phyloP scores from a whole-genome alignment of 2,797 vertebrate genomes.

The Gambusia yucatana region DNA sequence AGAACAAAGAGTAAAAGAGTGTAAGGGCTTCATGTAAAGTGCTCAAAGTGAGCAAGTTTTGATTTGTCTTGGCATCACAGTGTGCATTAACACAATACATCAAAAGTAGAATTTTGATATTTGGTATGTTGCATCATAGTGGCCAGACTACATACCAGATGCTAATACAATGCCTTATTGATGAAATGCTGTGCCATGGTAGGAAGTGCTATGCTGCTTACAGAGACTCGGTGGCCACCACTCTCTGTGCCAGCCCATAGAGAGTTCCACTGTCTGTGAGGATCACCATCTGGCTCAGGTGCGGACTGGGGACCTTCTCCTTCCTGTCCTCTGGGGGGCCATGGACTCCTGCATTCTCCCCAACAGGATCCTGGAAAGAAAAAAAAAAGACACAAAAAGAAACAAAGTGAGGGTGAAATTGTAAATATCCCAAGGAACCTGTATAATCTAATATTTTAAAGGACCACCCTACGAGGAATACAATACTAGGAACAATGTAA shows the following conservation, averaged over 20 bases:
- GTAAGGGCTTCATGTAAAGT: constrained; percentile 11
- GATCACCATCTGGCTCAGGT: constrained; percentile 94
- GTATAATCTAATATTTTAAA: not conserved
- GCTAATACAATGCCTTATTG: not conserved
- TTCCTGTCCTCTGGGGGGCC: constrained; percentile 91
- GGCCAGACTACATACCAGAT: not conserved
- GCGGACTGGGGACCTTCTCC: constrained; percentile 96
- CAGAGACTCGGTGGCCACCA: constrained; percentile 98
- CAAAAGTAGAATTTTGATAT: not conserved
- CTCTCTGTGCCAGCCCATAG: constrained; percentile 93
- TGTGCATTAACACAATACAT: not conserved
- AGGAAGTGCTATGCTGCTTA: constrained; percentile 72
- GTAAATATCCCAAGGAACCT: not conserved
- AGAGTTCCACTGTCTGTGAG: constrained; percentile 88
- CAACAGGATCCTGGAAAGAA: constrained; percentile 83
- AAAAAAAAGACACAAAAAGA: not conserved
- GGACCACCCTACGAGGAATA: not conserved
- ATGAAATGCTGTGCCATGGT: not conserved
- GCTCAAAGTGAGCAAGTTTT: not conserved
- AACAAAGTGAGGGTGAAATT: not conserved
- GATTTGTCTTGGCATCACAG: not conserved
- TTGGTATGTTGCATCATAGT: not conserved
- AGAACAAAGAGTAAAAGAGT: constrained; percentile 2
- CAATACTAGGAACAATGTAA: not conserved
- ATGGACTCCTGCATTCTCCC: constrained; percentile 84